Evolutionary conservation across 1,140 invertebrate species (phyloP).

Genomic region (Holcopasites calliopsidis): DNA sequence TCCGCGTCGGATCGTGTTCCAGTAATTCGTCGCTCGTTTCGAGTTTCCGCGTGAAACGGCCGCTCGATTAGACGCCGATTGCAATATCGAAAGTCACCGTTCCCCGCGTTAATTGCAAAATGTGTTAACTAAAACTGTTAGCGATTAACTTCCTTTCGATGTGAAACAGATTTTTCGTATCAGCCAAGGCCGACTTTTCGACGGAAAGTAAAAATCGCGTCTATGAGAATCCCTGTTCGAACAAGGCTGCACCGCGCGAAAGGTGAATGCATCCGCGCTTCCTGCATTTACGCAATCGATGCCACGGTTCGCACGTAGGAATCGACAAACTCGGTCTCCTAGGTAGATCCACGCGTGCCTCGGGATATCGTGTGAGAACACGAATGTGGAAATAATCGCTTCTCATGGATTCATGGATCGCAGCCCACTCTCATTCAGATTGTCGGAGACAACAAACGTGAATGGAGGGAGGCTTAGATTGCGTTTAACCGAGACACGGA

Average conservation of each 20-base stretch:
- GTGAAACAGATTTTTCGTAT: neutral
- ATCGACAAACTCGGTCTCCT: conserved; percentile 52
- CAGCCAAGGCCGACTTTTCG: neutral
- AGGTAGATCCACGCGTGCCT: conserved; percentile 12
- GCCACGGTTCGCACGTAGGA: conserved; percentile 64
- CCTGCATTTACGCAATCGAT: conserved; percentile 78
- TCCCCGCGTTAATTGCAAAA: too few relatives aligned
- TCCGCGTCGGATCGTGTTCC: conserved; percentile 20
- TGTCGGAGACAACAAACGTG: conserved; percentile 50
- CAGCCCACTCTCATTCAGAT: conserved; percentile 57
- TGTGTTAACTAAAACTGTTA: too few relatives aligned
- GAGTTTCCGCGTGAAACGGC: conserved; percentile 1
- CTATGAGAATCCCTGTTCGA: conserved; percentile 68
- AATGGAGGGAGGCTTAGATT: conserved; percentile 45
- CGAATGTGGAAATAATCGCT: conserved; percentile 58
- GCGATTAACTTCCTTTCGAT: too few relatives aligned
- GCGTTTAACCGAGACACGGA: conserved; percentile 9
- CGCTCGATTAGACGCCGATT: neutral
- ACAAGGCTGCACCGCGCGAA: conserved; percentile 71
- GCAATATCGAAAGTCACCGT: neutral
- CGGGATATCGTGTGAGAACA: conserved; percentile 53
- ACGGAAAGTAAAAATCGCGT: neutral
- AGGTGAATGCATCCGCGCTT: conserved; percentile 78
- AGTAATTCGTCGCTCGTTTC: conserved; percentile 8
- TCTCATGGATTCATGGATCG: conserved; percentile 47